These are phyloP conservation scores for Lemur catta DNA, from an alignment of 2,797 vertebrate genomes.

Conservation along the genomic window DNA sequence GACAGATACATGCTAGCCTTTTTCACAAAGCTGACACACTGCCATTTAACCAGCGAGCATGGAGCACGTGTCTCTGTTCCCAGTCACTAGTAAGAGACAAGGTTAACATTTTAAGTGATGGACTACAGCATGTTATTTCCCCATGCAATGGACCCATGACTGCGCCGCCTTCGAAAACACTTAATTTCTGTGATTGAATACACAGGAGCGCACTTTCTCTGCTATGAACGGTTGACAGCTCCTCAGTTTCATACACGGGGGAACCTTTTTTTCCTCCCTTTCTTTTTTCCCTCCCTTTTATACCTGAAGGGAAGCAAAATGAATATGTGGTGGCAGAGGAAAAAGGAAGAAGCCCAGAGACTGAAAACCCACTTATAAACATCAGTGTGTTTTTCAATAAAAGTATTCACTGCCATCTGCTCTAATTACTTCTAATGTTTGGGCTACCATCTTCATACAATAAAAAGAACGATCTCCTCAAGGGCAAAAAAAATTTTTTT, in stretches of 20 bases:
- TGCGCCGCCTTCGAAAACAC: slow-evolving; percentile 80
- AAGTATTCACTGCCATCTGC: slow-evolving; percentile 84
- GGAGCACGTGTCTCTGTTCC: slow-evolving; percentile 79
- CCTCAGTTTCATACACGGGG: slow-evolving; percentile 79
- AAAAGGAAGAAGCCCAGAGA: slow-evolving; percentile 62
- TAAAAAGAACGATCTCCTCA: slow-evolving; percentile 87
- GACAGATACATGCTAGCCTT: slow-evolving; percentile 79
- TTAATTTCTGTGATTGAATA: slow-evolving; percentile 88
- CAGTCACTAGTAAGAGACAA: slow-evolving; percentile 85
- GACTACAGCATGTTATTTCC: slow-evolving; percentile 81
- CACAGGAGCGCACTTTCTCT: slow-evolving; percentile 76
- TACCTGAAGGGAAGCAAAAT: slow-evolving; percentile 82
- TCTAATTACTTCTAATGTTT: slow-evolving; percentile 86
- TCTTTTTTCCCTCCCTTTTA: slow-evolving; percentile 57
- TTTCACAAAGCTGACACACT: slow-evolving; percentile 81
- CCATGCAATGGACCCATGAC: slow-evolving; percentile 77
- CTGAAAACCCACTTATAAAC: slow-evolving; percentile 70
- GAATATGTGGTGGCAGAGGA: slow-evolving; percentile 64
- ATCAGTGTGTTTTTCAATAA: slow-evolving; percentile 77
- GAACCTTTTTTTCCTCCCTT: slow-evolving; percentile 65
- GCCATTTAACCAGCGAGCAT: slow-evolving; percentile 84
- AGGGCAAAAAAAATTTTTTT: slow-evolving; percentile 73
- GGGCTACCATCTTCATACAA: slow-evolving; percentile 84
- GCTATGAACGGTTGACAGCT: slow-evolving; percentile 84
- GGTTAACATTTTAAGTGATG: slow-evolving; percentile 88